Percentiles rank a stretch among this genome's conserved stretches.
phyloP scores from a whole-genome alignment of 1,140 invertebrate genomes.

The Ridgeia piscesae region DNA sequence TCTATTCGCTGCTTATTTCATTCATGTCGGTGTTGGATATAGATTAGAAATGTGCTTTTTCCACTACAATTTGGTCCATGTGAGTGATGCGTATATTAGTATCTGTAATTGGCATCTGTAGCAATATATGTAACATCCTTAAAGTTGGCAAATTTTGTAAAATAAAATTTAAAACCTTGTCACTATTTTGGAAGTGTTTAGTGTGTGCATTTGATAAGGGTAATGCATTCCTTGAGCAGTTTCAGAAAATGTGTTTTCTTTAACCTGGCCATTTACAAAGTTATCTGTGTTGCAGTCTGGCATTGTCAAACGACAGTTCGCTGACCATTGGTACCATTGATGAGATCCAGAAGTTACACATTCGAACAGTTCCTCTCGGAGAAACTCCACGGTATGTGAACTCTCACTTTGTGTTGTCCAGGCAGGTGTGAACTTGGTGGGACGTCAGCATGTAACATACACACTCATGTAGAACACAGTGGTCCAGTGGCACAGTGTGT shows the following conservation, averaged over 20 bases:
- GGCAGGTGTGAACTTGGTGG: too few species aligned
- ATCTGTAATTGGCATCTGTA: too few species aligned
- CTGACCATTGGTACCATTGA: conserved; percentile 98
- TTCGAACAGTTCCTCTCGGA: conserved; percentile 88
- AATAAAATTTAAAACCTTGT: too few species aligned
- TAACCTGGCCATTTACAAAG: background rate
- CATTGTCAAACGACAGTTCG: conserved; percentile 88
- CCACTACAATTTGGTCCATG: too few species aligned
- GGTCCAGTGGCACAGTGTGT: too few species aligned
- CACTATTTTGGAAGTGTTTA: background rate
- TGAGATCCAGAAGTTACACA: conserved; percentile 97
- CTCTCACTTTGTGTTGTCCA: background rate
- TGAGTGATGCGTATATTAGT: too few species aligned
- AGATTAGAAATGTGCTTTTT: too few species aligned
- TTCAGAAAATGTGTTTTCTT: background rate
- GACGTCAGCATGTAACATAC: too few species aligned
- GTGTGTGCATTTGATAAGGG: background rate
- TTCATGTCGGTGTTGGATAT: background rate
- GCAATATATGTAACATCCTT: too few species aligned
- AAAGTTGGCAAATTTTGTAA: too few species aligned
- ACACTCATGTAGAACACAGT: too few species aligned
- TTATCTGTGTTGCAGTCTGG: conserved; percentile 69
- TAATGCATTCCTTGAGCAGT: background rate
- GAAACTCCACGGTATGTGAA: conserved; percentile 78
- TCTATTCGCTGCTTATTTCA: background rate